Conservation (phyloP, 2,797 vertebrate genomes). For the Urocyon cinereoargenteus region DNA sequence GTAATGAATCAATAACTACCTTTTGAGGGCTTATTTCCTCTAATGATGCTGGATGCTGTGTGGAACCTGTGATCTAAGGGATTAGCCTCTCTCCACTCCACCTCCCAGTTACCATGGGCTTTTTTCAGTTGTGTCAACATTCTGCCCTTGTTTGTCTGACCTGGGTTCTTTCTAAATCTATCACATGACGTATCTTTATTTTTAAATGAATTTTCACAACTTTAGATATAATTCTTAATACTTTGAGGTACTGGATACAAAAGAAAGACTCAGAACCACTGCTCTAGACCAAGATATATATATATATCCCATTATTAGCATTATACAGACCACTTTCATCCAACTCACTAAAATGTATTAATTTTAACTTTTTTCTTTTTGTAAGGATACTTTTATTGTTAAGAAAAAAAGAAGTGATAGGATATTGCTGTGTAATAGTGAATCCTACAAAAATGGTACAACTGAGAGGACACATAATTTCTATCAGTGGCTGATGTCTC, state of each 20-base stretch:
- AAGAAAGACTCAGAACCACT: constrained; percentile 44
- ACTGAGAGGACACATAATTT: background rate
- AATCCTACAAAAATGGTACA: constrained; percentile 49
- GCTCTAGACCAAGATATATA: constrained; percentile 21
- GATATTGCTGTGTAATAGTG: background rate
- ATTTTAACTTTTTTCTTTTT: constrained; percentile 17
- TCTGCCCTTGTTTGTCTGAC: background rate
- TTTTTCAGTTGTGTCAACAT: constrained; percentile 1
- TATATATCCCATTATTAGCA: background rate
- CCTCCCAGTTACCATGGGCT: background rate
- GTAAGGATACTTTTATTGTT: background rate
- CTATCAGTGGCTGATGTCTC: background rate
- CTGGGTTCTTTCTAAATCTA: background rate
- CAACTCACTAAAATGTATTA: constrained; percentile 30
- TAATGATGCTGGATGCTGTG: background rate
- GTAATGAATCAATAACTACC: background rate
- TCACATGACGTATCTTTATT: background rate
- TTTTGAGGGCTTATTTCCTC: background rate
- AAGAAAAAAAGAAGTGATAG: constrained; percentile 33
- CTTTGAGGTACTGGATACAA: background rate
- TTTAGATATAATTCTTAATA: constrained; percentile 40
- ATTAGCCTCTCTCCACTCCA: background rate
- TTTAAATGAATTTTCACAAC: constrained; percentile 42
- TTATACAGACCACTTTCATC: background rate
- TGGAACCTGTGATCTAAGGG: background rate